Evolutionary conservation across 2,888 invertebrate species (phyloP), one percentile per base, ranked within the genome.

Genomic region (Falcaria lacertinaria): DNA sequence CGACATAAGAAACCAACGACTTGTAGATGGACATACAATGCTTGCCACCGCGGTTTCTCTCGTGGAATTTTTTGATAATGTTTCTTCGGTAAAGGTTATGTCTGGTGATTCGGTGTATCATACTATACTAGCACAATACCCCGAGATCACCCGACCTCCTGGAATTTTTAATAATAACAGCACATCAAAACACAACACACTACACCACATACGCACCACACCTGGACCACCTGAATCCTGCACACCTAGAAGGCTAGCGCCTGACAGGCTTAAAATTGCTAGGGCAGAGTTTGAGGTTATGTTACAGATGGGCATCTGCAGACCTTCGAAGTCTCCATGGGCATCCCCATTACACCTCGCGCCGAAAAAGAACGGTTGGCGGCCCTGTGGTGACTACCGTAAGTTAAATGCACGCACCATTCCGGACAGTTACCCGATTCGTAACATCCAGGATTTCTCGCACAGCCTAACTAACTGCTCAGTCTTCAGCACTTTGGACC

Each of bases 391-490:
- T 1, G 53, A 56, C 15, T 53, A 53, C 22, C 15, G 56, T 11
- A 8, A 4, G 61, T 45, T 75, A 0, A 75, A 74, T 39, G 56
- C 59, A 1, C 48, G 47, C 17, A 69, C 64, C 1, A 48, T 58
- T 3, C 61, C 63, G 3, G 63, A 69, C 33, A 44, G 46, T 22
- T 72, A 74, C 47, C 71, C 74, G 0, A 50, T 75, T 3, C 45
- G 63, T 0, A 64, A 76, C 44, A 61, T 80, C 3, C 57, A 71
- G 13, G 73, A 76, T 44, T 71, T 75, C 43, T 19, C 64, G 0
- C 53, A 63, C 7, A 45, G 43, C 5, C 46, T 77, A 0, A 25
- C 43, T 11, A 66, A 62, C 6, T 61, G 57, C 17, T 52, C 32
- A n/a, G 41, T 66, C 4, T 74, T 69, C 41, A 57, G 58, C 1